Base-by-base conservation (phyloP, 2,797 vertebrate species). In the Diplodus sargus region DNA sequence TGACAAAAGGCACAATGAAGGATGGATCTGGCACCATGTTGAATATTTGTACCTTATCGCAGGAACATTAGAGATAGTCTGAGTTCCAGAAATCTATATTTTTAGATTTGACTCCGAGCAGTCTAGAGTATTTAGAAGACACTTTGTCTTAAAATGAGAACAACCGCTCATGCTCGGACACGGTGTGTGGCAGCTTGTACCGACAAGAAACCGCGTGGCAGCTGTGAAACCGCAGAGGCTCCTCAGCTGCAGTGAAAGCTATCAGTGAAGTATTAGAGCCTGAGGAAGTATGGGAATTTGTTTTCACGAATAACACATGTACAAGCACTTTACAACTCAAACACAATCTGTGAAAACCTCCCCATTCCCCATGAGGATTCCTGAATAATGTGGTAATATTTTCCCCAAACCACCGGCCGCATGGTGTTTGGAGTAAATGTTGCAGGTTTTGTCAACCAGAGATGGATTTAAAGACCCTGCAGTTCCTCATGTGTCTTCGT, bases 11-110 rank as follows among this genome's bases (percentile, higher is more conserved):
- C 16, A 28, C 28, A 34, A 78, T 68, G 51, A 42, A 53, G 30
- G 45, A 71, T 47, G n/a, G 42, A 42, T 47, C 16, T 34, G 42
- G 20, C 59, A 51, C 2, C 3, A 1, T 61, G 20, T 69, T 16
- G 30, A 66, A 77, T 63, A 69, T 58, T 22, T 71, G 42, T 47
- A 72, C 17, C 12, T 76, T 76, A 43, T 18, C 0, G 70, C 12
- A 11, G 43, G 10, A 12, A 61, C 70, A 20, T 54, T 43, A 4
- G 14, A 48, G 57, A 75, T 43, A n/a, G 22, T 42, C 54, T 51
- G 23, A 72, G 71, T 69, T 74, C 61, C 76, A 68, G 66, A 70
- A 62, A 71, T 74, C 25, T 23, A 51, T 70, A 59, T 67, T 74
- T 82, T 79, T 58, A 75, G 51, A 60, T 78, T 48, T 56, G 57